Conservation (phyloP, 2,797 vertebrate species). For the Geotrypetes seraphini region DNA sequence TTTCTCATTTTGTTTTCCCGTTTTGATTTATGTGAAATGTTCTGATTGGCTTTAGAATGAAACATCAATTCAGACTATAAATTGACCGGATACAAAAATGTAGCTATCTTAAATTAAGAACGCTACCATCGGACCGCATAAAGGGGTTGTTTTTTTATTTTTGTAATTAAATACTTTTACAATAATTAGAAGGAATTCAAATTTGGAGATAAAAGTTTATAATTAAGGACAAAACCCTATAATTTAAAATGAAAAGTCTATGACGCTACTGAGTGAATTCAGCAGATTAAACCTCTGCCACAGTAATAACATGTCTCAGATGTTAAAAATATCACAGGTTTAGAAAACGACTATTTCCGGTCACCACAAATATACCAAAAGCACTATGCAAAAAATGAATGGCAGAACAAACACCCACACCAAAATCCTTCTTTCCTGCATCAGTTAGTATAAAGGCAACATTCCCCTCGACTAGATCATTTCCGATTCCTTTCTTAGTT, state of each 20-base stretch:
- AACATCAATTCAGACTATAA: slow-evolving; percentile 14
- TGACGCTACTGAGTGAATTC: slow-evolving; percentile 41
- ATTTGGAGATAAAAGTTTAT: slow-evolving; percentile 62
- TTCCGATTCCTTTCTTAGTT: too few species aligned
- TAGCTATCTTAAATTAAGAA: slow-evolving; percentile 50
- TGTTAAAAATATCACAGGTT: slow-evolving; percentile 46
- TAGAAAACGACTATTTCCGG: too few species aligned
- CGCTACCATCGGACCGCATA: slow-evolving; percentile 46
- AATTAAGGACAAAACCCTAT: slow-evolving; percentile 53
- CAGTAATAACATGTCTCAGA: slow-evolving; percentile 57
- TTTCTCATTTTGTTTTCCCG: too few species aligned
- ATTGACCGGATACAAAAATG: slow-evolving; percentile 24
- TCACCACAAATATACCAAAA: too few species aligned
- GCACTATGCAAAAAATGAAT: too few species aligned
- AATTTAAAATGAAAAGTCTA: slow-evolving; percentile 64
- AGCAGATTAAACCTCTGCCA: slow-evolving; percentile 49
- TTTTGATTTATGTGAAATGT: slow-evolving; percentile 32
- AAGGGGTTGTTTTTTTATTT: too few species aligned
- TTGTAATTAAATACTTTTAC: slow-evolving; percentile 42
- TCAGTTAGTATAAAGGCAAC: too few species aligned
- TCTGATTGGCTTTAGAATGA: slow-evolving; percentile 27
- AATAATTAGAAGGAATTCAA: slow-evolving; percentile 58
- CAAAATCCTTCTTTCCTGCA: too few species aligned
- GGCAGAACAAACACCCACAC: too few species aligned
- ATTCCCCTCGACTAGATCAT: too few species aligned